A percentile compares a stretch with the other conserved stretches of the same genome.
These are phyloP conservation scores for Pollenia amentaria DNA, from an alignment of 2,888 invertebrate species.

Conservation along the genomic window DNA sequence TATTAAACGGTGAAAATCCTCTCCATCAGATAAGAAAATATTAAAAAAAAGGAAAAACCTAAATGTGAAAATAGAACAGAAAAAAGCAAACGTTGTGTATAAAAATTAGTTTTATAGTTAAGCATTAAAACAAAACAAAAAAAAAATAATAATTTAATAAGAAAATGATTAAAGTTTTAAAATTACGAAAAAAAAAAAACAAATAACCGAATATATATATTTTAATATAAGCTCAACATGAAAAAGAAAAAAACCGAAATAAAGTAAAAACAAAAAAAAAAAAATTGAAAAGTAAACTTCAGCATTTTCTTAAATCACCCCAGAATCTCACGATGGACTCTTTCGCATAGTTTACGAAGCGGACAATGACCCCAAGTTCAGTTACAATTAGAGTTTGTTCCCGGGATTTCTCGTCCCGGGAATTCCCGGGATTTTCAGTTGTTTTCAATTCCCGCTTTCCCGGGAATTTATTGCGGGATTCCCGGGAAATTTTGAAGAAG, in stretches of 20 bases:
- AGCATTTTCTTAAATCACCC: neutral
- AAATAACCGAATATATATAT: slow-evolving; percentile 74
- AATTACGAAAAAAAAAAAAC: slow-evolving; percentile 68
- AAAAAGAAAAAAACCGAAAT: slow-evolving; percentile 54
- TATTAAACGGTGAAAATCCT: slow-evolving; percentile 58
- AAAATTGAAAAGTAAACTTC: slow-evolving; percentile 47
- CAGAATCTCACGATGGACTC: neutral
- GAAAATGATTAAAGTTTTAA: slow-evolving; percentile 65
- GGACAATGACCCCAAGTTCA: too few relatives aligned
- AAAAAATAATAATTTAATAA: slow-evolving; percentile 46
- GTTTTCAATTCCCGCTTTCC: too few relatives aligned
- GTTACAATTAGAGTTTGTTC: too few relatives aligned
- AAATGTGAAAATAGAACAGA: slow-evolving; percentile 41
- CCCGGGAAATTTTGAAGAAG: too few relatives aligned
- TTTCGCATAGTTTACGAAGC: too few relatives aligned
- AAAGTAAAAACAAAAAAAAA: slow-evolving; percentile 61
- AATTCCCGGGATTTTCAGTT: too few relatives aligned
- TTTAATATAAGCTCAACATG: slow-evolving; percentile 74
- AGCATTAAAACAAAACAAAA: slow-evolving; percentile 62
- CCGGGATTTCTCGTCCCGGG: too few relatives aligned
- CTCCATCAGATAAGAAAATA: slow-evolving; percentile 32
- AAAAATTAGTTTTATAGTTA: slow-evolving; percentile 72
- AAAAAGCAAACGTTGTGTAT: slow-evolving; percentile 70
- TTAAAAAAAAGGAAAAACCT: slow-evolving; percentile 16
- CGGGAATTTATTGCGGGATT: too few relatives aligned